Evolutionary conservation across 2,888 invertebrate species (phyloP).

Genomic region (Phaedon cochleariae): DNA sequence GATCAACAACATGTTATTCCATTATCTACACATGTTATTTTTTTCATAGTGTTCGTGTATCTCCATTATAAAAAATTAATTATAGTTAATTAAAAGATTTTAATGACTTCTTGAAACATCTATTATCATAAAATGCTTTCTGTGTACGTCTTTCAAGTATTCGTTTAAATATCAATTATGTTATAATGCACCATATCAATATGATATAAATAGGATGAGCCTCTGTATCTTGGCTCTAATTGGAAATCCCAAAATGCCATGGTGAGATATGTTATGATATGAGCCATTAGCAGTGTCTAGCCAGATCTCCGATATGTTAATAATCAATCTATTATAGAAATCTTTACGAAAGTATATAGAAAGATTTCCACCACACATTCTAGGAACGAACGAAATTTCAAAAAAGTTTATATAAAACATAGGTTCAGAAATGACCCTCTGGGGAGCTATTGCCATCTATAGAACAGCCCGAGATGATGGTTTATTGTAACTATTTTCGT

Average conservation of each 20-base stretch:
- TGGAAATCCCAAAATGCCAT: neutral
- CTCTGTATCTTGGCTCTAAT: neutral
- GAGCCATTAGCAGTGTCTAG: too few relatives aligned
- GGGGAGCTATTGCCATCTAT: too few relatives aligned
- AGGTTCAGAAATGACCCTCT: too few relatives aligned
- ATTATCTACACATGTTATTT: neutral
- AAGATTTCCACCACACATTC: too few relatives aligned
- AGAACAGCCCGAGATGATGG: too few relatives aligned
- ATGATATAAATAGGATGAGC: neutral
- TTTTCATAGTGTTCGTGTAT: neutral
- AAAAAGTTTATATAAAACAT: too few relatives aligned
- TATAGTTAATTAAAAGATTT: neutral
- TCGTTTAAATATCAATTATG: neutral
- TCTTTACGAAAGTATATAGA: too few relatives aligned
- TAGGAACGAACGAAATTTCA: too few relatives aligned
- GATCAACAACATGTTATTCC: neutral
- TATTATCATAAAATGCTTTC: neutral
- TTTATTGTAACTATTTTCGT: too few relatives aligned
- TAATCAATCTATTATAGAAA: too few relatives aligned
- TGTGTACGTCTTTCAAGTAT: neutral
- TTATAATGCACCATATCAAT: neutral
- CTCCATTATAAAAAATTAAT: neutral
- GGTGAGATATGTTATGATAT: neutral
- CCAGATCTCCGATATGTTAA: too few relatives aligned
- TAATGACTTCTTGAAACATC: neutral